Evolutionary conservation across 2,888 invertebrate genomes (phyloP).

Genomic region (Acronicta leporina): DNA sequence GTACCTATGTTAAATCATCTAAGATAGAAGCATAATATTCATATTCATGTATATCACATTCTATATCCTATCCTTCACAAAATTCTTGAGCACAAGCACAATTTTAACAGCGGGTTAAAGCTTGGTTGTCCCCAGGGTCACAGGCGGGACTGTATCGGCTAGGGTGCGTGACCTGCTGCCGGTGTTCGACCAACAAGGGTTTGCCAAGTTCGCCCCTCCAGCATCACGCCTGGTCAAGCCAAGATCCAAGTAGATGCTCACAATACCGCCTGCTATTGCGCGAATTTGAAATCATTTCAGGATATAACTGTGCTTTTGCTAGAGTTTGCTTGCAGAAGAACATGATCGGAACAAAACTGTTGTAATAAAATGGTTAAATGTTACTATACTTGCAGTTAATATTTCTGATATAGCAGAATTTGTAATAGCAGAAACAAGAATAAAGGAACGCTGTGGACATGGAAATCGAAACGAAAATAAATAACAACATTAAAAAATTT

Average conservation of each 20-base stretch:
- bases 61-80: conserved; percentile 9
- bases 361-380: background rate
- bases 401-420: conserved; percentile 11
- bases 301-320: conserved; percentile 25
- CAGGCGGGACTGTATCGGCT: conserved; percentile 91
- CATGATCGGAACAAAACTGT: too few relatives aligned
- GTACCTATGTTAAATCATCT: too few relatives aligned
- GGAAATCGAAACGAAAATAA: conserved; percentile 54
- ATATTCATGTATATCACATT: background rate
- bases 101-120: conserved; percentile 47
- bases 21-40: too few relatives aligned
- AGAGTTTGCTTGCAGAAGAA: conserved; percentile 17
- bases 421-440: conserved; percentile 28
- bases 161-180: conserved; percentile 93
- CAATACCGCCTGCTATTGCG: conserved; percentile 28
- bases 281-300: conserved; percentile 19
- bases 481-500: conserved; percentile 44
- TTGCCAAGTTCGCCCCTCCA: conserved; percentile 94
- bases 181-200: conserved; percentile 96
- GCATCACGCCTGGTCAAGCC: conserved; percentile 93
- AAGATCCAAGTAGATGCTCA: conserved; percentile 73
- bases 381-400: conserved; percentile 6
- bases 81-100: conserved; percentile 32
- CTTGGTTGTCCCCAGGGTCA: conserved; percentile 84
- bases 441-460: conserved; percentile 39